Base-by-base conservation (phyloP, 2,113 vertebrate genomes). In the Phaetusa simplex region DNA sequence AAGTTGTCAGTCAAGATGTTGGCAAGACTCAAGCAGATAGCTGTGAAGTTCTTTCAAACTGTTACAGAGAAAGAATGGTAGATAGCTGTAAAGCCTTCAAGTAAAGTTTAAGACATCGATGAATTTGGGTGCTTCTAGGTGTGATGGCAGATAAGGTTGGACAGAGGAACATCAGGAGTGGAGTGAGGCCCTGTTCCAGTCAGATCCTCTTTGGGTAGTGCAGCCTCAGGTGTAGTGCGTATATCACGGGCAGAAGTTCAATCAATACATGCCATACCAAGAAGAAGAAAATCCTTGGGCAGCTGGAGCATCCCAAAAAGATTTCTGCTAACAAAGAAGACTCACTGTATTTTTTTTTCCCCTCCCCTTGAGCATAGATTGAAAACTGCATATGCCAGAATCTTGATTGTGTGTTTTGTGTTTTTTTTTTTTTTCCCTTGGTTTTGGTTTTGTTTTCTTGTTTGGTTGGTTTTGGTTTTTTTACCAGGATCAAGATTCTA, bases 141-240 rank as follows among this genome's bases (percentile, higher is more conserved):
- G 62, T 74, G 42, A 32, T 55, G 52, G 43, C 29, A 27, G n/a
- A 19, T 71, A 19, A 34, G 23, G 7, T 19, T 72, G 40, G 14
- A 40, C 53, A 53, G 53, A 69, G 49, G 40, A 73, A 8, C 2
- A 32, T 24, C 16, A 71, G 56, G 22, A 78, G 12, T 34, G 24
- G 34, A 65, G 27, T 38, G 14, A 70, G 38, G 8, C 47, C 14
- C 11, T 2, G 2, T 84, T 66, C 16, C 65, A 79, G 26, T 6
- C 20, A 50, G 22, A 26, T 59, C 36, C 9, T 43, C 32, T 80
- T 32, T 69, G 29, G 6, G 26, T 64, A 26, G 7, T 18, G 13
- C 30, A 42, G 26, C 45, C 36, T 56, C 13, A 36, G 20, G 8
- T 85, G 3, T 6, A 53, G 30, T 15, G 22, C 0, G 0, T 62